Evolutionary conservation across 2,797 vertebrate genomes (phyloP), one percentile per base, ranked within the genome.

Genomic region (Microtus obscurus): DNA sequence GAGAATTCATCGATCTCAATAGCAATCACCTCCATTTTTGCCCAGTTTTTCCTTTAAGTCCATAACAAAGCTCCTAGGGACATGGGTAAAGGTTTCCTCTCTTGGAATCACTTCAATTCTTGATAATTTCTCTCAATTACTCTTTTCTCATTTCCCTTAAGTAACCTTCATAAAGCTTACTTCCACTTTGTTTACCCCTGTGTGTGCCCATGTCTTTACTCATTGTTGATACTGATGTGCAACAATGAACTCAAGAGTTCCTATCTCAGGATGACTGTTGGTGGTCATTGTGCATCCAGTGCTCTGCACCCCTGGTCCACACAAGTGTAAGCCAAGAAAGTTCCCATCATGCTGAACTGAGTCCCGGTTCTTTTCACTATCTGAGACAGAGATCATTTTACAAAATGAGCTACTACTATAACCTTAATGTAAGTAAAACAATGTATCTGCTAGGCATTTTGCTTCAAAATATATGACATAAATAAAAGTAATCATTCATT

Each of bases 381-480:
- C 81, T 93, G 34, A 94, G 10, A 74, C 8, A 87, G 21, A 94
- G 2, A 76, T 61, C 45, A 78, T 67, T 97, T 95, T 94, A 51
- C 6, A 51, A 43, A 43, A 14, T 78, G 45, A 73, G 5, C 45
- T 56, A 95, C 1, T 74, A 6, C 2, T 76, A 2, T 6, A 71
- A 85, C 31, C 21, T 48, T 94, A 43, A 82, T 76, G 73, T 69
- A 82, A 91, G 82, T 2, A 9, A 77, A 93, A 89, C 14, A 2
- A 2, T 13, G 5, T 71, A 81, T 61, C 29, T 2, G 29, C 53
- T 81, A 90, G 29, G 56, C 10, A 63, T 77, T 94, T 82, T 92
- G 51, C 14, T 90, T 83, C 3, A 48, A 53, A 78, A 85, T 37
- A 65, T 29, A 78, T n/a, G 29, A 79, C 87, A 51, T 4, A 59